Conservation (phyloP, 2,888 invertebrate genomes). For the Zonitis immaculata region DNA sequence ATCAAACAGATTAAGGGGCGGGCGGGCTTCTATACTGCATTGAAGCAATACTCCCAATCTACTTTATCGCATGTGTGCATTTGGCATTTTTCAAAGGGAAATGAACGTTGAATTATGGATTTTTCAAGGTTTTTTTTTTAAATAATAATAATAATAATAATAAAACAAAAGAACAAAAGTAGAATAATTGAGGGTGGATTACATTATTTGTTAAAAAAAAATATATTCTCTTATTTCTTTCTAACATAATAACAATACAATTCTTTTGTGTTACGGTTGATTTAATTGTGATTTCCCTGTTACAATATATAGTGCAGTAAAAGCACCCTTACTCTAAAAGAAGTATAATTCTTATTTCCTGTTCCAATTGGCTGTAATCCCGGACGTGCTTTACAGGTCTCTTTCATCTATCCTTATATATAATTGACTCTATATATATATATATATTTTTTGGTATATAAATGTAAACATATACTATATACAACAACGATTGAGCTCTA, state of each 20-base stretch:
- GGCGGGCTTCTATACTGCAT: neutral
- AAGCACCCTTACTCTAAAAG: neutral
- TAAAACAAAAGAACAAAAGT: too few species aligned
- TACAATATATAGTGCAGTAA: neutral
- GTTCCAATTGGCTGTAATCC: conserved; percentile 24
- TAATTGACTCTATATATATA: neutral
- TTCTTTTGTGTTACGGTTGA: neutral
- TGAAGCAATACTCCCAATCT: neutral
- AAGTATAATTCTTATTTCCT: conserved; percentile 19
- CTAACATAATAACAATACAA: neutral
- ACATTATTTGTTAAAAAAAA: neutral
- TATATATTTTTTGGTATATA: neutral
- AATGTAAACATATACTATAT: neutral
- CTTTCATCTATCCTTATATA: conserved; percentile 10
- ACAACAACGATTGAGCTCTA: conserved; percentile 18
- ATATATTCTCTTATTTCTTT: neutral
- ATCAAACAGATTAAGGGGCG: conserved; percentile 16
- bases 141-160: too few species aligned
- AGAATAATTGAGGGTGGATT: neutral
- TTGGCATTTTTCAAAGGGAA: neutral
- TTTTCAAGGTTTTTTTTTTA: too few species aligned
- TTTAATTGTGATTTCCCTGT: conserved; percentile 3
- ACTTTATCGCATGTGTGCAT: neutral
- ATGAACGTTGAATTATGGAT: too few species aligned
- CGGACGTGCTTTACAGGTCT: conserved; percentile 21